Percentiles rank a stretch among this genome's conserved stretches.
Conservation (phyloP, 2,797 vertebrate species). For the Syngnathus rostellatus region DNA sequence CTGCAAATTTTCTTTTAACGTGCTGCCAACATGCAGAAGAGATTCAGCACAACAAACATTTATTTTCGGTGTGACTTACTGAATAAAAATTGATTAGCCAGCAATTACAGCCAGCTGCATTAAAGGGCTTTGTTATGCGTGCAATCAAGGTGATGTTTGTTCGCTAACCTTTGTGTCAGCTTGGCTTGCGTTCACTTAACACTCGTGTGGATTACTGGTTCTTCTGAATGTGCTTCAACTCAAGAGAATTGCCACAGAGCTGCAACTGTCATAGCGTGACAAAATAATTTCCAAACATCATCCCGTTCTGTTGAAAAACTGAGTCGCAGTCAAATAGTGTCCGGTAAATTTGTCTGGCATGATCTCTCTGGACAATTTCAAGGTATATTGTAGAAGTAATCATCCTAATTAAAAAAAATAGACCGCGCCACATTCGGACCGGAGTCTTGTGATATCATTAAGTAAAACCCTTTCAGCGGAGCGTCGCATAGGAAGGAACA, state of each 20-base stretch:
- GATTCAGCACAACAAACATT: neutral
- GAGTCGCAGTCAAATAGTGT: neutral
- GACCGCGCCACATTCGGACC: conserved; percentile 12
- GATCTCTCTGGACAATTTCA: neutral
- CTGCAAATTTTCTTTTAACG: neutral
- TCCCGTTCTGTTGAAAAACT: neutral
- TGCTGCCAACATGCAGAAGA: neutral
- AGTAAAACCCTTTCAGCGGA: conserved; percentile 36
- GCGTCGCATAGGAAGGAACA: conserved; percentile 8
- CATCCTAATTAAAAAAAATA: conserved; percentile 18
- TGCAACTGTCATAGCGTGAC: neutral
- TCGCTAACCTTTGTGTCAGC: neutral
- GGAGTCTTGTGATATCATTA: conserved; percentile 47
- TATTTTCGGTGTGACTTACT: neutral
- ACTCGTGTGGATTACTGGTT: neutral
- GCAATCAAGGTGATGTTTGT: neutral
- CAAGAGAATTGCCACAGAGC: neutral
- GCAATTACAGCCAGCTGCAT: neutral
- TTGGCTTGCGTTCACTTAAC: neutral
- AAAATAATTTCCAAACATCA: neutral
- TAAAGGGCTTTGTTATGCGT: neutral
- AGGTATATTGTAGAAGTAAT: conserved; percentile 19
- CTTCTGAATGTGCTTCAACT: neutral
- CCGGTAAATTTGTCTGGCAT: neutral
- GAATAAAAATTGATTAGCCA: neutral